Conservation (phyloP, 2,797 vertebrate species). For the Myotis myotis region DNA sequence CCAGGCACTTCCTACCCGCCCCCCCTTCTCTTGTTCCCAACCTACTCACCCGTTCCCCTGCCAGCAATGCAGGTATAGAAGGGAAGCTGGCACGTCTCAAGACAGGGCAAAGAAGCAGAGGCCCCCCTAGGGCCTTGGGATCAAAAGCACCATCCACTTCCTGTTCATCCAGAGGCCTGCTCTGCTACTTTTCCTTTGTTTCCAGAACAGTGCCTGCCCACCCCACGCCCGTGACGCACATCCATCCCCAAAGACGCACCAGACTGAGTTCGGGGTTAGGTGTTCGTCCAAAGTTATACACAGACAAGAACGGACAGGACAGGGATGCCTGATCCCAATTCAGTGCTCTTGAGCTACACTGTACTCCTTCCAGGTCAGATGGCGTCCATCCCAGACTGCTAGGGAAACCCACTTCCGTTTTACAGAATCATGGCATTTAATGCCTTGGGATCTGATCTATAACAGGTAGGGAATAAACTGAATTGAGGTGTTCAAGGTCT, state of each 20-base stretch:
- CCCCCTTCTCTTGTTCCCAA: neutral
- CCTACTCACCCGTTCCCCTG: neutral
- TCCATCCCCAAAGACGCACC: neutral
- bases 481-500: neutral
- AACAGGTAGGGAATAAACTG: neutral
- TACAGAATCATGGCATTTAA: neutral
- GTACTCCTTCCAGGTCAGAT: neutral
- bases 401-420: neutral
- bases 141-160: neutral
- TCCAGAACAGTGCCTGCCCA: neutral
- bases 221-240: neutral
- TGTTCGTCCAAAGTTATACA: neutral
- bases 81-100: neutral
- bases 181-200: neutral
- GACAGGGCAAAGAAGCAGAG: neutral
- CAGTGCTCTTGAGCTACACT: neutral
- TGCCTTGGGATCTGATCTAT: neutral
- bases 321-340: neutral
- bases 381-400: neutral
- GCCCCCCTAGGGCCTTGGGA: neutral
- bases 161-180: neutral
- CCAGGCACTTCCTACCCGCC: neutral
- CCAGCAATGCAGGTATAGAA: neutral
- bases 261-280: neutral
- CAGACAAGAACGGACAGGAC: neutral